These are phyloP conservation scores for Cantharis lateralis DNA, from an alignment of 2,888 invertebrate species.

Conservation along the genomic window DNA sequence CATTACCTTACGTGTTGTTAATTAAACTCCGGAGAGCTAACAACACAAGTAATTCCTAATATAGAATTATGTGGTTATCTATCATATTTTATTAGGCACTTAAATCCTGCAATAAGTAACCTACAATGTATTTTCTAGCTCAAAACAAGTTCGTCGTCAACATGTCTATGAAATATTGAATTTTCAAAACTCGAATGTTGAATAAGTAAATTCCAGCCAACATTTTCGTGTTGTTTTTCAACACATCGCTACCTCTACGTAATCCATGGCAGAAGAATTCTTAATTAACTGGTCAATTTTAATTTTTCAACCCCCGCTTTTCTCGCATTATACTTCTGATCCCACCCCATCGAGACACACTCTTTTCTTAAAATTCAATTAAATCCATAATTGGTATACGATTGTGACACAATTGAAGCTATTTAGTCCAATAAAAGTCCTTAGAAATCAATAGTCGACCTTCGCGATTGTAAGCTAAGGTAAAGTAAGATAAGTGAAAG, in stretches of 20 bases:
- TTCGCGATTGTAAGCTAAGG: neutral
- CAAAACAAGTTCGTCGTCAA: neutral
- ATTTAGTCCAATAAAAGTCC: neutral
- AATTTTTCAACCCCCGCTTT: too few relatives aligned
- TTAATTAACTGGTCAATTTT: too few relatives aligned
- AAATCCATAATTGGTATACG: neutral
- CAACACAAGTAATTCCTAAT: neutral
- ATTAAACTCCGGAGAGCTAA: neutral
- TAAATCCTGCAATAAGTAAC: neutral
- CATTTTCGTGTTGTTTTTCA: neutral
- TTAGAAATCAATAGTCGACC: neutral
- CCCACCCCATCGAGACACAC: too few relatives aligned
- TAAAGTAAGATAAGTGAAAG: neutral
- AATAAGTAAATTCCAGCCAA: neutral
- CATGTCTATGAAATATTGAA: neutral
- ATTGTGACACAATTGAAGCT: neutral
- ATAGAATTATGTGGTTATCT: neutral
- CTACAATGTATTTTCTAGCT: neutral
- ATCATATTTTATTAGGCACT: neutral
- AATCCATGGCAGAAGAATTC: too few relatives aligned
- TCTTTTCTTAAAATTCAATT: neutral
- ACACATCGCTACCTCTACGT: neutral
- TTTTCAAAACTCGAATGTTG: neutral
- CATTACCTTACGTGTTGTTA: neutral
- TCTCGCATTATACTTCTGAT: too few relatives aligned